phyloP scores from a whole-genome alignment of 2,888 invertebrate species.

The Lymantria monacha region DNA sequence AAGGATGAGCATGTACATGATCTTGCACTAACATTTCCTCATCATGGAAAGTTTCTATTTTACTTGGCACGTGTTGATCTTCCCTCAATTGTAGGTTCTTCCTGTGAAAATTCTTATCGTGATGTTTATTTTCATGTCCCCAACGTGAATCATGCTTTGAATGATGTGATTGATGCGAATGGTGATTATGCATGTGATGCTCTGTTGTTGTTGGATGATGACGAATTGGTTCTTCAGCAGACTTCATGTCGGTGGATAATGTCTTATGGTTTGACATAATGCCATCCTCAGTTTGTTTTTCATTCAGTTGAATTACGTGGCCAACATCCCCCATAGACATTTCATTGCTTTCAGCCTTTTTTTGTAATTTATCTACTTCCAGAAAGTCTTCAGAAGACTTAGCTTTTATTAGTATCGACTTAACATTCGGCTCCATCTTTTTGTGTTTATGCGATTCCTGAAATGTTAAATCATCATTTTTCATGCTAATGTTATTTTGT shows the following conservation, averaged over 20 bases:
- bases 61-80: slow-evolving; percentile 13
- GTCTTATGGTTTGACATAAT: neutral
- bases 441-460: neutral
- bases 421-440: neutral
- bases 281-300: neutral
- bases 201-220: slow-evolving; percentile 15
- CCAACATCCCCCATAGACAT: neutral
- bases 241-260: slow-evolving; percentile 13
- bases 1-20: slow-evolving; percentile 11
- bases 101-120: slow-evolving; percentile 10
- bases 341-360: neutral
- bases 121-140: slow-evolving; percentile 21
- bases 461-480: neutral
- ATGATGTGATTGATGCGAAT: slow-evolving; percentile 6
- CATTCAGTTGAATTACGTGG: neutral
- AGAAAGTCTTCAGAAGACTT: neutral
- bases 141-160: slow-evolving; percentile 4
- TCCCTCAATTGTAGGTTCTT: slow-evolving; percentile 12
- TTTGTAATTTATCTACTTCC: neutral
- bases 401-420: neutral
- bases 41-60: slow-evolving; percentile 16
- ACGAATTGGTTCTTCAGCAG: slow-evolving; percentile 7
- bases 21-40: slow-evolving; percentile 10
- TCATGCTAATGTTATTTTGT: neutral
- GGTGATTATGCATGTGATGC: neutral